Conservation (phyloP, 2,113 vertebrate genomes). For the Cryptotis parvus region DNA sequence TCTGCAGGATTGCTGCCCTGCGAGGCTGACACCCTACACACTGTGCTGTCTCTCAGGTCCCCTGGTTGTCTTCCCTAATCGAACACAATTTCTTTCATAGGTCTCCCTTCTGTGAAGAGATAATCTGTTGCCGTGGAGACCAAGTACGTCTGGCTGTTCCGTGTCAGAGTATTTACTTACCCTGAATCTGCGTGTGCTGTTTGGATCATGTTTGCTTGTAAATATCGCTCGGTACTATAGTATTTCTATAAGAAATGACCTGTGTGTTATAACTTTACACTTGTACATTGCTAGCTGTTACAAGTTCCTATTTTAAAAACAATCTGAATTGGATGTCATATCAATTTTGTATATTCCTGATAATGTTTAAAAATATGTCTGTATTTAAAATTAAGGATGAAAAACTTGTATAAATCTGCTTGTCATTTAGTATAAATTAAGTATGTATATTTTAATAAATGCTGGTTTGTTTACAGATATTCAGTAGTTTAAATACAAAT, state of each 20-base stretch:
- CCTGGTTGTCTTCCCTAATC: conserved; percentile 27
- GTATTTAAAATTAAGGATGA: conserved; percentile 78
- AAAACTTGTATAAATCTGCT: conserved; percentile 73
- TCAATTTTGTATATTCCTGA: conserved; percentile 73
- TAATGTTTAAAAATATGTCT: conserved; percentile 67
- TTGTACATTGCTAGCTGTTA: conserved; percentile 39
- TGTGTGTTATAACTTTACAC: conserved; percentile 59
- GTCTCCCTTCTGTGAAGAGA: conserved; percentile 97
- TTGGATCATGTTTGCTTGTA: conserved; percentile 99
- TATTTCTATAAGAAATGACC: conserved; percentile 48
- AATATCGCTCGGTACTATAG: conserved; percentile 96
- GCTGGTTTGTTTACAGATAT: conserved; percentile 74
- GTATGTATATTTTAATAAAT: conserved; percentile 86
- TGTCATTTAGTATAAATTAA: conserved; percentile 83
- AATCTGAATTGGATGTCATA: conserved; percentile 32
- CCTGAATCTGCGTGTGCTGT: conserved; percentile 96
- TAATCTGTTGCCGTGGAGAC: conserved; percentile 96
- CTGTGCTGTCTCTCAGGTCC: no score
- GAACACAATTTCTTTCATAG: conserved; percentile 82
- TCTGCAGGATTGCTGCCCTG: no score
- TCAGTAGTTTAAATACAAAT: conserved; percentile 73
- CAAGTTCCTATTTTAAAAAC: conserved; percentile 68
- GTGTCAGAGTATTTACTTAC: conserved; percentile 94
- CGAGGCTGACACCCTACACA: no score
- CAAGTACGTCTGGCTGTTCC: conserved; percentile 95